Base-by-base conservation (phyloP, 2,797 vertebrate genomes). In the Gobio occitaniae region DNA sequence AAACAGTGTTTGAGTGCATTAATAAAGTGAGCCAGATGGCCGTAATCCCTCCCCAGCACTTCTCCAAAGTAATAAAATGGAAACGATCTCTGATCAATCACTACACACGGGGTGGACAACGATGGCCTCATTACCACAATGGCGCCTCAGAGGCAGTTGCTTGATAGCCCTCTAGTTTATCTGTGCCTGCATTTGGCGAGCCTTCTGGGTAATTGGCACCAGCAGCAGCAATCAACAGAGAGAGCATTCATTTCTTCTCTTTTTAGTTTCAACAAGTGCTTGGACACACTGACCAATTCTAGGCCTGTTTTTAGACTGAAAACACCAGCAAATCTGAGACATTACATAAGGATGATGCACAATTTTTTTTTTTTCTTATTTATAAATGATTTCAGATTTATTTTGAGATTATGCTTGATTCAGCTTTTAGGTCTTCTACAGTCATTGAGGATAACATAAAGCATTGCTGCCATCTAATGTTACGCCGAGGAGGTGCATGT, bases 391-490 rank as follows among this genome's bases (percentile, higher is more conserved):
- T 16, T n/a, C 32, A 32, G 3, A 16, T 50, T 74, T 36, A 0
- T 38, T 50, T 75, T 75, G 1, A 36, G 13, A 74, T 48, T 74
- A 1, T 25, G 25, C 1, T 9, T 13, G 71, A 15, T 17, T 81
- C 4, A 68, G 13, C 29, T 74, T 17, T 16, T 41, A 21, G 16
- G 25, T 3, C 15, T 10, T 82, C 3, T 12, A 32, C 16, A 3
- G 2, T 72, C 21, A 11, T 41, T 68, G 7, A 77, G 12, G n/a
- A 11, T 83, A 66, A 75, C 86, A 90, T 86, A 78, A 86, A 83
- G 82, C 77, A 85, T 82, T 94, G 91, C 93, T 93, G 93, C 94
- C 93, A 89, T 90, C 80, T 71, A 47, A 54, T 91, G 94, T 90
- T 65, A 0, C 44, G 88, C n/a, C 54, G 54, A 80, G 82, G 87